Conservation (phyloP, 2,113 vertebrate genomes). For the Scatophagus argus region DNA sequence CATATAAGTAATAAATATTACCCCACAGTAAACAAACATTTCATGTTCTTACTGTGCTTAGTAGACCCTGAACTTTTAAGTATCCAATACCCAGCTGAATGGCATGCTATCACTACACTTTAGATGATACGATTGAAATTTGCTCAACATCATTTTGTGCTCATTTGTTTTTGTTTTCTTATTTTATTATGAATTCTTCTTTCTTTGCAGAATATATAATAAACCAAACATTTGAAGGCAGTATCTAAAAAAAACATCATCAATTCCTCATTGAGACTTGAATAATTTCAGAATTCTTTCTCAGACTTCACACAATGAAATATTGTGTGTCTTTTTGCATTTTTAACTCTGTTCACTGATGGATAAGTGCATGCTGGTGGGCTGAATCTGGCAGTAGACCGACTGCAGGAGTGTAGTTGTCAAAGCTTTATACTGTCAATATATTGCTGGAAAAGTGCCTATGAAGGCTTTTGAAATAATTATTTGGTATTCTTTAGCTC, state of each 20-base stretch:
- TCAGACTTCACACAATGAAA: neutral
- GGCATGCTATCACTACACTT: neutral
- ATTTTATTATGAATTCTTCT: neutral
- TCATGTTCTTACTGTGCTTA: neutral
- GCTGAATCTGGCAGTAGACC: constrained; percentile 24
- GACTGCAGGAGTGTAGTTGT: neutral
- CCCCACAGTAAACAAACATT: too few relatives aligned
- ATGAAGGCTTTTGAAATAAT: constrained; percentile 19
- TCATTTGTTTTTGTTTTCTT: neutral
- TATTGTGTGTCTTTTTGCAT: neutral
- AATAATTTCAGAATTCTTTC: neutral
- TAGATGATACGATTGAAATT: neutral
- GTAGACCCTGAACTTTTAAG: neutral
- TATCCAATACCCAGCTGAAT: neutral
- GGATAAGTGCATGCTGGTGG: constrained; percentile 25
- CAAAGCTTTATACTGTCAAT: constrained; percentile 9
- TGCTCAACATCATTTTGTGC: neutral
- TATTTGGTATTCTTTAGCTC: neutral
- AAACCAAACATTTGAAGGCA: neutral
- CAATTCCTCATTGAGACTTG: neutral
- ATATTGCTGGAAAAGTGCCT: constrained; percentile 3
- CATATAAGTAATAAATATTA: too few relatives aligned
- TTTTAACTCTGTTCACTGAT: neutral
- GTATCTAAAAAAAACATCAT: neutral
- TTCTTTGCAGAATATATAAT: neutral